A percentile compares a stretch with the other conserved stretches of the same genome.
phyloP scores from a whole-genome alignment of 2,113 vertebrate species.

The Lamprotornis superbus region DNA sequence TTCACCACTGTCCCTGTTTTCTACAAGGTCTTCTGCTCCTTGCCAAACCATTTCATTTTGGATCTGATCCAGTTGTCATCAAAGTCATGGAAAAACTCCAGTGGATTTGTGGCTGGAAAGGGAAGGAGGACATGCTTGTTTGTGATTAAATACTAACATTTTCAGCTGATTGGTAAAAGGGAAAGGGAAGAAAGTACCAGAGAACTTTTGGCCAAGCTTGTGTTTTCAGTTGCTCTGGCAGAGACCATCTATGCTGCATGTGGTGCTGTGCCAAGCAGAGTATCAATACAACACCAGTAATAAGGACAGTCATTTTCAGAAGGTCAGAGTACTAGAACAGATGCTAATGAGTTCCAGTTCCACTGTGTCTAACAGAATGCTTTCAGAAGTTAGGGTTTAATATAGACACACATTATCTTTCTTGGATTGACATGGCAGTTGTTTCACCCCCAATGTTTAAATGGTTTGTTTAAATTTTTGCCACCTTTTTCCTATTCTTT shows the following conservation, averaged over 20 bases:
- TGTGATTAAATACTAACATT: conserved; percentile 23
- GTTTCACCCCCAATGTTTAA: neutral
- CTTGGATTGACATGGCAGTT: neutral
- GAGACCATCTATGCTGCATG: neutral
- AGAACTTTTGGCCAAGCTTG: neutral
- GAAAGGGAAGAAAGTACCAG: conserved; percentile 14
- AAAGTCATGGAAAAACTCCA: conserved; percentile 20
- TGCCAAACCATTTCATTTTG: conserved; percentile 35
- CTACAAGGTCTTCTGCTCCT: neutral
- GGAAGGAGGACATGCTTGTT: neutral
- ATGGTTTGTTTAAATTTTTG: neutral
- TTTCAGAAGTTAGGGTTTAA: neutral
- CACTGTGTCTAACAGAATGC: neutral
- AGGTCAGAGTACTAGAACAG: neutral
- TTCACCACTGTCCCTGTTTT: neutral
- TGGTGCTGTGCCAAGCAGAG: neutral
- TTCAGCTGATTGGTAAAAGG: neutral
- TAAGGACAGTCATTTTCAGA: conserved; percentile 1
- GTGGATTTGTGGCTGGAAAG: neutral
- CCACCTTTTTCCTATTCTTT: neutral
- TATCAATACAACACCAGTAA: neutral
- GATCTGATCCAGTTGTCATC: neutral
- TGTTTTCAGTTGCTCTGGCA: neutral
- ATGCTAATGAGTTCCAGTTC: neutral
- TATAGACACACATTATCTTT: neutral